Base-by-base conservation (phyloP, 2,888 invertebrate species). In the Campopleginae sp. region DNA sequence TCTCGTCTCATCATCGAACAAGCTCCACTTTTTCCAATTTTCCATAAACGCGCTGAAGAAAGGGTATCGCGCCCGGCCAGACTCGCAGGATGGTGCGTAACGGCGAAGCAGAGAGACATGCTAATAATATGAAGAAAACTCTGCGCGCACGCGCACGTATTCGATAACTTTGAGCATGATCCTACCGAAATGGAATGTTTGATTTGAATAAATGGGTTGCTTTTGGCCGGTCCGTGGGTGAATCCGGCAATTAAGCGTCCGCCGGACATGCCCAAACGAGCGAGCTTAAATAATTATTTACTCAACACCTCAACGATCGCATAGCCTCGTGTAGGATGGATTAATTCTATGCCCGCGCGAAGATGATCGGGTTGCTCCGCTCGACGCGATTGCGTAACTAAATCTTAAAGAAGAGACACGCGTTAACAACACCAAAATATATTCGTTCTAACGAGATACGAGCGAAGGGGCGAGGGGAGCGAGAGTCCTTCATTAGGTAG, bases 311-410 rank as follows among this genome's bases (percentile, higher is more conserved):
- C 58, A 33, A 33, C 5, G 33, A 33, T 33, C 2, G 33, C 33
- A 4, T 5, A 48, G 70, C 65, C 44, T 81, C 78, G 33, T 51
- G 63, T 33, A 38, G 66, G 71, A 63, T 48, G 71, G 48, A 79
- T 79, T 71, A 79, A 63, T 58, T 46, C 46, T 19, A 44, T 31
- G 27, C 33, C 3, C 46, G 14, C 46, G 6, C 48, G n/a, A 65
- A 82, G 72, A 71, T 33, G 44, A 46, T 17, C 38, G 14, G 42
- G 33, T 14, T 42, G 33, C 38, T 33, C 74, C 74, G 38, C 63
- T 71, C 78, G 58, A 70, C 79, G 74, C 79, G 80, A 83, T 87
- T 88, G 87, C 87, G 87, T 86, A 88, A 86, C 84, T n/a, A n/a
- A 51, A 77, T 68, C 78, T n/a, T 68, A 82, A 81, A 65, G 85